Percentiles rank a stretch among this genome's conserved stretches.
Conservation (phyloP, 2,113 vertebrate genomes). For the Electrona antarctica region DNA sequence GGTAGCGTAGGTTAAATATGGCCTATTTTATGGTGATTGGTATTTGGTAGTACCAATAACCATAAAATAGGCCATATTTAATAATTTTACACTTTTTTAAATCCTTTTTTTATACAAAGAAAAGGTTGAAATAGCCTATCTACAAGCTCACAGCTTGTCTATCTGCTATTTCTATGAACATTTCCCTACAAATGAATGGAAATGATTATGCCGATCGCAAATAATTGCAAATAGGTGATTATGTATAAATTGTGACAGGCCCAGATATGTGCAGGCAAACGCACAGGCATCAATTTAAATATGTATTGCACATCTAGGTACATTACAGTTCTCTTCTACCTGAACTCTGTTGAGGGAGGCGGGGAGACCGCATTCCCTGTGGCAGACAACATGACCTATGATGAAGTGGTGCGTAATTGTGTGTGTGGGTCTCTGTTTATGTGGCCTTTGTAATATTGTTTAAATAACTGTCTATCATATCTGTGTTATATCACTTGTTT, state of each 20-base stretch:
- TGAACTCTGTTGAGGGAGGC: slow-evolving; percentile 97
- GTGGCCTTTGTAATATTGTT: slow-evolving; percentile 38
- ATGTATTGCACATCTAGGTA: slow-evolving; percentile 85
- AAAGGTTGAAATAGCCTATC: too few relatives aligned
- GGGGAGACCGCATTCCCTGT: slow-evolving; percentile 98
- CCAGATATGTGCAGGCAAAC: slow-evolving; percentile 34
- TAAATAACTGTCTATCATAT: slow-evolving; percentile 46
- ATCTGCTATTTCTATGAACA: too few relatives aligned
- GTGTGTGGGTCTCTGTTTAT: slow-evolving; percentile 36
- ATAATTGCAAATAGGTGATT: not conserved
- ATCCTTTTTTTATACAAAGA: too few relatives aligned
- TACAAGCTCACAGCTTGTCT: too few relatives aligned
- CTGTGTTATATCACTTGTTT: slow-evolving; percentile 46
- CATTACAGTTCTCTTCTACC: slow-evolving; percentile 96
- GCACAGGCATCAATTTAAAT: slow-evolving; percentile 61
- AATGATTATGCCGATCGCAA: too few relatives aligned
- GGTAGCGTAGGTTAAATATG: too few relatives aligned
- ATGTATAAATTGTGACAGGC: slow-evolving; percentile 3
- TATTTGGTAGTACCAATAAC: too few relatives aligned
- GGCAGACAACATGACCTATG: slow-evolving; percentile 97
- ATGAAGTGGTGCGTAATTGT: slow-evolving; percentile 88
- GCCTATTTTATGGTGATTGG: too few relatives aligned
- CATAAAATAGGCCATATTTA: too few relatives aligned
- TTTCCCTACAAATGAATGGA: too few relatives aligned
- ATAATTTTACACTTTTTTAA: too few relatives aligned